phyloP scores from a whole-genome alignment of 1,140 invertebrate species.

The Holcopasites calliopsidis region DNA sequence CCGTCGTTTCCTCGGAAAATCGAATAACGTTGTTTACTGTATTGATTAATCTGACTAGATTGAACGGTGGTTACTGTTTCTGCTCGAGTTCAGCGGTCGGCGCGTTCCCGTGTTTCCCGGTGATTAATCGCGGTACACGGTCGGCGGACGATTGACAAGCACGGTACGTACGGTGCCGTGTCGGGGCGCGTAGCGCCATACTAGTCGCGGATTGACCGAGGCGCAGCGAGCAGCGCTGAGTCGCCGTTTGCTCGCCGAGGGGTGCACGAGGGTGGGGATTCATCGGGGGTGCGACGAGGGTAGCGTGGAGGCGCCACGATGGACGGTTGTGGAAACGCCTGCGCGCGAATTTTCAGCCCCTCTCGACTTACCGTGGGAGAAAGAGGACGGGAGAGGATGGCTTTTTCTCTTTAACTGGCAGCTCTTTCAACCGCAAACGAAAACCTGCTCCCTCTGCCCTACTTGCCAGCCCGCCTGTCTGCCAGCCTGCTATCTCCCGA shows the following conservation, averaged over 20 bases:
- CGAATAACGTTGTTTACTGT: too few relatives aligned
- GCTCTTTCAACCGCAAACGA: slow-evolving; percentile 46
- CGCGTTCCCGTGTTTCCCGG: slow-evolving; percentile 10
- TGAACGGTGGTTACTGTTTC: too few relatives aligned
- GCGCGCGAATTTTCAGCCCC: slow-evolving; percentile 58
- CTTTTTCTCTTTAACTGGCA: slow-evolving; percentile 43
- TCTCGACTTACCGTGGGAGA: slow-evolving; percentile 20
- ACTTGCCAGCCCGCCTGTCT: slow-evolving; percentile 12
- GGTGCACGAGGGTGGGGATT: slow-evolving; percentile 23
- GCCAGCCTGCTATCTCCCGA: slow-evolving; percentile 3
- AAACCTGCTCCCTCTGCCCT: slow-evolving; percentile 34
- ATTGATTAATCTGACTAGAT: too few relatives aligned
- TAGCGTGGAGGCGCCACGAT: slow-evolving; percentile 55
- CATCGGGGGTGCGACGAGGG: not conserved
- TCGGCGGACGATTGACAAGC: slow-evolving; percentile 22
- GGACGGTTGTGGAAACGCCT: slow-evolving; percentile 56
- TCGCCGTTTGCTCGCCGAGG: slow-evolving; percentile 2
- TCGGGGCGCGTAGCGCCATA: slow-evolving; percentile 77
- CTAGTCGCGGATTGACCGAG: slow-evolving; percentile 77
- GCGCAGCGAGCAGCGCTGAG: slow-evolving; percentile 68
- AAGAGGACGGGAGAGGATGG: not conserved
- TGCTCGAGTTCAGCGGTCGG: too few relatives aligned
- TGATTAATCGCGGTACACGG: slow-evolving; percentile 15
- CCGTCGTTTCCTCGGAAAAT: too few relatives aligned
- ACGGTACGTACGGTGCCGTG: slow-evolving; percentile 62